phyloP scores from a whole-genome alignment of 92 coral and sea anemone species.

The Muricea muricata region DNA sequence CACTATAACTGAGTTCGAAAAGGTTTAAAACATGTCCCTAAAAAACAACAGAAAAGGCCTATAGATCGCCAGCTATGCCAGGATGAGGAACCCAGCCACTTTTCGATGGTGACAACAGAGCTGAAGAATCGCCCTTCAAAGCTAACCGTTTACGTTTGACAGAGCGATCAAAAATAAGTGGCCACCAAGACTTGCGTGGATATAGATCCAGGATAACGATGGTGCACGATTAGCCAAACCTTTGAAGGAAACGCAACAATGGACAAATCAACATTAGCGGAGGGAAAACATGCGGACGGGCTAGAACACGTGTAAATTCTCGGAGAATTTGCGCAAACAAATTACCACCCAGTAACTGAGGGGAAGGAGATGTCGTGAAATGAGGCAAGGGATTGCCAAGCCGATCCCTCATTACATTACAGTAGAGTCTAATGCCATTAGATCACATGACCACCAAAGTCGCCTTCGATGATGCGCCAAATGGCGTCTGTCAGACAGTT shows the following conservation, averaged over 20 bases:
- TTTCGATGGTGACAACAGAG: slow-evolving; percentile 43
- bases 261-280: neutral
- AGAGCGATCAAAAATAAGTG: slow-evolving; percentile 22
- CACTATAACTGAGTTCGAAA: too few species aligned
- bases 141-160: slow-evolving; percentile 30
- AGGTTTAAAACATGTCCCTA: too few species aligned
- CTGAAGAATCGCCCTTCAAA: slow-evolving; percentile 30
- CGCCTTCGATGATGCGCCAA: slow-evolving; percentile 34
- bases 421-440: neutral
- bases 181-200: slow-evolving; percentile 10
- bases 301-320: too few species aligned
- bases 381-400: neutral
- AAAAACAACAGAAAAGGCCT: slow-evolving; percentile 36
- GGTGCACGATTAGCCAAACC: neutral
- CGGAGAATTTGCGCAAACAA: slow-evolving; percentile 11
- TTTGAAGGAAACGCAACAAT: neutral
- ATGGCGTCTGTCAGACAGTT: slow-evolving; percentile 25
- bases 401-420: neutral
- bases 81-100: slow-evolving; percentile 36
- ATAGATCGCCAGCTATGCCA: slow-evolving; percentile 54
- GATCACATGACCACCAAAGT: slow-evolving; percentile 46
- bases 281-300: neutral
- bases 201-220: neutral
- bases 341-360: neutral
- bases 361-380: neutral